Percentiles rank a stretch among this genome's conserved stretches.
These are phyloP conservation scores for Micromesistius poutassou DNA, from an alignment of 2,797 vertebrate species.

Conservation along the genomic window DNA sequence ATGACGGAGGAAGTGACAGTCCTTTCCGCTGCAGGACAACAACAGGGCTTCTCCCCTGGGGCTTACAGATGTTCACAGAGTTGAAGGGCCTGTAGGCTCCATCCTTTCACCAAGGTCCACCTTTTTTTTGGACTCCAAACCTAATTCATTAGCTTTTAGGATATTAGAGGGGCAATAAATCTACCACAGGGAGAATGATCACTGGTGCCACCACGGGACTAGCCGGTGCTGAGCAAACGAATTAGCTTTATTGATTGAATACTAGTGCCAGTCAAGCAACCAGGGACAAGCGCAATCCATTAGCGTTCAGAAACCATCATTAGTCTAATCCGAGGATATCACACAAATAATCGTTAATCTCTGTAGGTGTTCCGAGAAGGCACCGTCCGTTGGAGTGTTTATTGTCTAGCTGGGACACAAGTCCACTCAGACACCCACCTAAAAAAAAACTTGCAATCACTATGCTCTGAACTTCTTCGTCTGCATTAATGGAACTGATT, in stretches of 20 bases:
- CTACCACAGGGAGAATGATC: conserved; percentile 29
- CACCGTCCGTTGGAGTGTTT: conserved; percentile 3
- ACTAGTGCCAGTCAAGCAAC: background rate
- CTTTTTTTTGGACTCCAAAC: background rate
- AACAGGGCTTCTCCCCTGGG: background rate
- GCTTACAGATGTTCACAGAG: background rate
- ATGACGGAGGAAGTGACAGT: conserved; percentile 1
- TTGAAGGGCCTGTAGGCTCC: background rate
- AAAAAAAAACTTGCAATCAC: background rate
- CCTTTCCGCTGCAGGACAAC: conserved; percentile 9
- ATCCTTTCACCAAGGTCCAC: background rate
- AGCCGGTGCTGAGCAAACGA: background rate
- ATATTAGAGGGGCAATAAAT: conserved; percentile 26
- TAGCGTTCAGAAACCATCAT: conserved; percentile 54
- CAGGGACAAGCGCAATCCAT: conserved; percentile 59
- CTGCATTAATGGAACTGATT: background rate
- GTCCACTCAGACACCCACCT: background rate
- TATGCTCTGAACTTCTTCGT: background rate
- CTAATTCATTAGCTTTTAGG: conserved; percentile 5
- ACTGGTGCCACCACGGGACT: conserved; percentile 2
- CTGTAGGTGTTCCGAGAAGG: background rate
- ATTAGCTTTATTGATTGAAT: background rate
- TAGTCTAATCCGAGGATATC: conserved; percentile 55
- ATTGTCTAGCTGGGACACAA: background rate
- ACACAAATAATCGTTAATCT: conserved; percentile 53